A percentile compares a stretch with the other conserved stretches of the same genome.
These are phyloP conservation scores for Cherax destructor DNA, from an alignment of 1,140 invertebrate genomes.

Conservation along the genomic window DNA sequence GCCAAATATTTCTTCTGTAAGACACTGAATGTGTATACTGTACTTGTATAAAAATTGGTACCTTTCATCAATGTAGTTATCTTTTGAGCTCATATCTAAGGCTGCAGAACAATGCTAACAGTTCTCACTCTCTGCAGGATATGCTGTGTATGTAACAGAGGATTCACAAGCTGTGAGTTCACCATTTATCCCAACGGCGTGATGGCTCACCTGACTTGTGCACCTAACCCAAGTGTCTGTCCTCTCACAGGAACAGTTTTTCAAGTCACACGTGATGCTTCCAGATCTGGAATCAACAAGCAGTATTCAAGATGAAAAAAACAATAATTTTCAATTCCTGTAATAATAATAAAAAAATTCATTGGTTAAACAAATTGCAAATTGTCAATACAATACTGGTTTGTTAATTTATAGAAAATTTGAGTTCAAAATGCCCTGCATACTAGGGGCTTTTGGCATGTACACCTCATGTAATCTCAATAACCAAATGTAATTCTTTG, in stretches of 20 bases:
- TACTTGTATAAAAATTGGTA: too few relatives aligned
- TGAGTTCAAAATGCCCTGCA: too few relatives aligned
- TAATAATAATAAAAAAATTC: background rate
- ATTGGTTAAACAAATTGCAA: background rate
- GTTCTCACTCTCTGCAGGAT: slow-evolving; percentile 74
- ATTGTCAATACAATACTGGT: background rate
- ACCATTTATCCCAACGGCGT: slow-evolving; percentile 77
- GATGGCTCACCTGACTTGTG: slow-evolving; percentile 77
- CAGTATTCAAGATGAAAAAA: background rate
- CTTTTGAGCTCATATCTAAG: too few relatives aligned
- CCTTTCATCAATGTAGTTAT: too few relatives aligned
- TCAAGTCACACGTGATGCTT: slow-evolving; percentile 4
- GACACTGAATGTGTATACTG: too few relatives aligned
- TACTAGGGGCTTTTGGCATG: too few relatives aligned
- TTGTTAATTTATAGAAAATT: too few relatives aligned
- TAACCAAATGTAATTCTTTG: too few relatives aligned
- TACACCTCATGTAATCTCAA: too few relatives aligned
- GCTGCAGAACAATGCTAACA: too few relatives aligned
- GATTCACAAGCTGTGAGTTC: slow-evolving; percentile 76
- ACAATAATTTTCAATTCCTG: background rate
- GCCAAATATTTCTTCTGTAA: too few relatives aligned
- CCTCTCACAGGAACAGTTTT: slow-evolving; percentile 72
- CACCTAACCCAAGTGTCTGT: slow-evolving; percentile 73
- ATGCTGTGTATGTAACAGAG: slow-evolving; percentile 77
- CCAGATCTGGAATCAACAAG: background rate